Base-by-base conservation (phyloP, 2,888 invertebrate species). In the Mythimna lalbum region DNA sequence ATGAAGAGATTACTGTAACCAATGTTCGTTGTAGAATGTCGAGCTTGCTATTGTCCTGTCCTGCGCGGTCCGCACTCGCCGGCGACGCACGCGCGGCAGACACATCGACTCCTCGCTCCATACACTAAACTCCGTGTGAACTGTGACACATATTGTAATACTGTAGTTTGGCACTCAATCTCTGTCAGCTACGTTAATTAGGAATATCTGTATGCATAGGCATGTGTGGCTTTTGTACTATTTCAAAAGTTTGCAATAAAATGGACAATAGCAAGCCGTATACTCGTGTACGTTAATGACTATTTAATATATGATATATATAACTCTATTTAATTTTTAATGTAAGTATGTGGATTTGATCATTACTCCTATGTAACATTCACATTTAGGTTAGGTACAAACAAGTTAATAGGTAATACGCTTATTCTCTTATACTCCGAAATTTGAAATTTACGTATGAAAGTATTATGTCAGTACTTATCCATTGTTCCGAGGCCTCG, bases 151-250 rank as follows among this genome's bases (percentile, higher is more conserved):
- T 78, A 80, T 84, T 87, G 80, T 84, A 82, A 86, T 84, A 87
- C 76, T 87, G 90, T 91, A 90, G 90, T 95, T 95, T 95, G 95
- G 95, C 95, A 95, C 95, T 93, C 87, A 86, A 86, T 85, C 86
- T 90, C 89, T 69, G 69, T 64, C 59, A 39, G 89, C 87, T 82
- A 84, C 83, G 76, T 86, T 82, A 84, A 73, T 57, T 76, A 79
- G 73, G 73, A 85, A 84, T 82, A 84, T 80, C 73, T 85, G 78
- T 86, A 72, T 43, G 43, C 43, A 43, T 82, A 78, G 76, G 78
- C 83, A 79, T 81, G 69, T 76, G 83, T 66, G 66, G 73, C 66
- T 49, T 92, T 92, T 93, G 91, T 92, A 93, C 92, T 93, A 90
- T 91, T 92, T 90, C 81, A 88, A 87, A 80, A 63, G 74, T 83